Base-by-base conservation (phyloP, 2,888 invertebrate species). In the Agonum fuliginosum region DNA sequence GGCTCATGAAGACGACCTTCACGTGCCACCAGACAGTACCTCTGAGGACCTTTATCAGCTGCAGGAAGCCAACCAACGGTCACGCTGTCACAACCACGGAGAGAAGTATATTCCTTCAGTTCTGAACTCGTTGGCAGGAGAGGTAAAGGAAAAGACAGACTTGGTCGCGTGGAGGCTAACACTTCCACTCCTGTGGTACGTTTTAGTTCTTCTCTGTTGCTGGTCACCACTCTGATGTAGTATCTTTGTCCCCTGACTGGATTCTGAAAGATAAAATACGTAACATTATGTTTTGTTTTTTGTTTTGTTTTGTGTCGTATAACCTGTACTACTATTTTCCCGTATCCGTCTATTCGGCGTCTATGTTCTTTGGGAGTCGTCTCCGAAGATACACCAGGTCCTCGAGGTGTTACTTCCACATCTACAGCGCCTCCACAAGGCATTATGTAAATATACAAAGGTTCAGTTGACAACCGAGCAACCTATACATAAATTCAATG, bases 31-130 rank as follows among this genome's bases (percentile, higher is more conserved):
- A 88, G 81, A 79, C 88, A 89, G 81, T 89, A 88, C 43, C 82
- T 81, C 0, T 81, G 80, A 1, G 79, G 77, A 12, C 87, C 84
- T 20, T 85, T 83, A 79, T 88, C 89, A 0, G 89, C 88, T 0
- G 89, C 87, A 2, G 89, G 87, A 78, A 89, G 84, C 91, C 91
- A 91, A 20, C 90, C 90, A 12, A 91, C 87, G 12, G 88, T 89
- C 1, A 88, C 87, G n/a, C 89, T 87, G 69, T 88, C 86, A 81
- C 91, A 91, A 14, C 84, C 85, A 76, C 87, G 81, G 43, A 88
- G 83, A 2, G 89, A 86, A 51, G 86, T 84, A 78, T 89, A 89
- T 81, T 90, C 89, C 75, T 88, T 86, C 0, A 91, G 87, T 10
- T 87, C 87, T 8, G 88, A 87, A 78, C 88, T 87, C 14, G 83